Conservation (phyloP, 2,888 invertebrate species). For the Sisyra terminalis region DNA sequence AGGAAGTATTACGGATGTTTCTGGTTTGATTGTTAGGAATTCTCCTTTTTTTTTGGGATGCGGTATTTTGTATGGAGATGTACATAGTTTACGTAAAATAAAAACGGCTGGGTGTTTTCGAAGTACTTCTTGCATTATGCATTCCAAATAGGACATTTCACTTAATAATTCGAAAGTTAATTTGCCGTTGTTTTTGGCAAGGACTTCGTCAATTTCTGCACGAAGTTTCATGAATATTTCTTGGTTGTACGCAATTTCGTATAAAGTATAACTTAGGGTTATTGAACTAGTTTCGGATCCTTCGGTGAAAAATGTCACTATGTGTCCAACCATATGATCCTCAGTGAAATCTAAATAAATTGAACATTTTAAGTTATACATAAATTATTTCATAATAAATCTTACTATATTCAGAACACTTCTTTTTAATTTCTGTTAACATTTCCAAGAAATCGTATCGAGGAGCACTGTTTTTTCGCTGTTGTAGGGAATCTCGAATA, state of each 20-base stretch:
- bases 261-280: slow-evolving; percentile 23
- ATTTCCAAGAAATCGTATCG: slow-evolving; percentile 1
- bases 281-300: slow-evolving; percentile 31
- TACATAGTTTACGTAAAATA: neutral
- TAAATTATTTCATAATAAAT: slow-evolving; percentile 18
- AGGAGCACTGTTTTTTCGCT: neutral
- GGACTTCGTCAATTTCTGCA: slow-evolving; percentile 21
- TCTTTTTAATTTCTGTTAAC: neutral
- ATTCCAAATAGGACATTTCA: slow-evolving; percentile 28
- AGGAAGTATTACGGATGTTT: neutral
- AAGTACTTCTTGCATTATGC: neutral
- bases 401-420: slow-evolving; percentile 11
- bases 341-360: no score
- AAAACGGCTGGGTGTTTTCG: neutral
- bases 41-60: neutral
- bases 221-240: slow-evolving; percentile 25
- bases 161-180: slow-evolving; percentile 25
- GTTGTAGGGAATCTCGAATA: neutral
- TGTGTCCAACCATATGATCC: slow-evolving; percentile 21
- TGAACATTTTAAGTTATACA: no score
- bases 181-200: slow-evolving; percentile 18
- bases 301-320: slow-evolving; percentile 27
- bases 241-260: slow-evolving; percentile 24
- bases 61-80: neutral
- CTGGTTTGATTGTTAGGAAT: neutral